phyloP scores from a whole-genome alignment of 2,888 invertebrate species.

The Drosophila maculinotata region DNA sequence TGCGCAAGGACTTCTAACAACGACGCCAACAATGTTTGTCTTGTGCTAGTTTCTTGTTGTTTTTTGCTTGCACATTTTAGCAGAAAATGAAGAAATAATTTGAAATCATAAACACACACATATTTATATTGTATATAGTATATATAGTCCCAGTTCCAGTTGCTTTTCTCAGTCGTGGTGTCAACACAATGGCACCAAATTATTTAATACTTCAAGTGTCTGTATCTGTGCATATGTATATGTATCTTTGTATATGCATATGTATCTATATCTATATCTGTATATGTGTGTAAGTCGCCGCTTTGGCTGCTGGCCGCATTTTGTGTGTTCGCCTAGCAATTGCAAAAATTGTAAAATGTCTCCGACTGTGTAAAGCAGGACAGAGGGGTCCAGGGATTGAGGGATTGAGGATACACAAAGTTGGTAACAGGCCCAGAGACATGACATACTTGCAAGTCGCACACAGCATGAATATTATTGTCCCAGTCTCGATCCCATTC shows the following conservation, averaged over 20 bases:
- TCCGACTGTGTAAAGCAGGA: constrained; percentile 7
- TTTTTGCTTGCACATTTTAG: constrained; percentile 59
- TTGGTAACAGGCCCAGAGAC: constrained; percentile 32
- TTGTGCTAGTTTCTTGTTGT: constrained; percentile 68
- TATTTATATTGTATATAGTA: background rate
- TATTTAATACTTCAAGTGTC: constrained; percentile 80
- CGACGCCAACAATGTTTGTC: constrained; percentile 53
- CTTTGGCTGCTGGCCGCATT: constrained; percentile 47
- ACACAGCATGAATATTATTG: constrained; percentile 29
- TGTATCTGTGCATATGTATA: constrained; percentile 22
- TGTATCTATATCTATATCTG: constrained; percentile 9
- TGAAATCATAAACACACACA: constrained; percentile 56
- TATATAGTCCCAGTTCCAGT: constrained; percentile 25
- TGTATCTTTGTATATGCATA: constrained; percentile 10
- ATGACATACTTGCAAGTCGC: constrained; percentile 33
- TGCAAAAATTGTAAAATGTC: constrained; percentile 61
- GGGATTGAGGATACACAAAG: background rate
- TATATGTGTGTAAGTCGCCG: constrained; percentile 34
- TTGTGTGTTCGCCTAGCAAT: constrained; percentile 43
- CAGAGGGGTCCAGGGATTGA: background rate
- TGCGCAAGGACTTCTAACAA: constrained; percentile 24
- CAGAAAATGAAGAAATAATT: constrained; percentile 80
- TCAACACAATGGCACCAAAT: constrained; percentile 81
- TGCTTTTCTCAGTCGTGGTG: constrained; percentile 51
- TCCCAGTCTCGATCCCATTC: constrained; percentile 13